These are phyloP conservation scores for Danaus melanippus DNA, from an alignment of 1,140 invertebrate genomes.

Conservation along the genomic window DNA sequence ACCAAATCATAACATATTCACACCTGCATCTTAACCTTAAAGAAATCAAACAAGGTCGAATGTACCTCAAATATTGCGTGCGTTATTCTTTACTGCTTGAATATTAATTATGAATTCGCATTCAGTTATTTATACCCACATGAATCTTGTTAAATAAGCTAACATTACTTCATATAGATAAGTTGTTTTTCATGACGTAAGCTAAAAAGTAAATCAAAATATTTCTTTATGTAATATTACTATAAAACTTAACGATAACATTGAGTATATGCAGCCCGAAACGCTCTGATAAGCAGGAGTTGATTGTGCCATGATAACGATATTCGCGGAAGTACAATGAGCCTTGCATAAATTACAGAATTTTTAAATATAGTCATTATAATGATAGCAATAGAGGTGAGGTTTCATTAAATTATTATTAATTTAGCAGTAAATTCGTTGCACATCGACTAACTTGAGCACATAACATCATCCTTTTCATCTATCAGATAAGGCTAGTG, in stretches of 20 bases:
- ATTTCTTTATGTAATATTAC: not conserved
- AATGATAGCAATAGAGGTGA: conserved; percentile 11
- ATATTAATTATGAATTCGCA: no score
- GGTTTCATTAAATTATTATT: conserved; percentile 3
- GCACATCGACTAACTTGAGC: conserved; percentile 24
- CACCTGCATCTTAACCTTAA: conserved; percentile 31
- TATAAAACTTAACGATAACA: conserved; percentile 17
- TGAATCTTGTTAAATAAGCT: no score
- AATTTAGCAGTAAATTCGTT: conserved; percentile 9
- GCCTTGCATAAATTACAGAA: conserved; percentile 9
- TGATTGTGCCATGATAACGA: conserved; percentile 40
- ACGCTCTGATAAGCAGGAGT: conserved; percentile 56
- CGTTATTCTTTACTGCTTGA: conserved; percentile 18
- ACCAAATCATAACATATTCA: conserved; percentile 6
- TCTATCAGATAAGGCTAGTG: conserved; percentile 23
- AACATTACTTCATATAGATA: no score
- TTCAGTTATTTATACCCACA: no score
- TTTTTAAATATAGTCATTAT: conserved; percentile 13
- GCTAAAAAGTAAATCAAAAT: no score
- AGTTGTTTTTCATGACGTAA: no score
- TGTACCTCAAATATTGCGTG: conserved; percentile 34
- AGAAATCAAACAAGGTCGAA: conserved; percentile 36
- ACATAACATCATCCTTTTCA: conserved; percentile 36
- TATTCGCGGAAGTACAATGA: conserved; percentile 38
- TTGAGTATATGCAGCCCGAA: conserved; percentile 25